Evolutionary conservation across 2,113 vertebrate genomes (phyloP).

Genomic region (Nycticryphes semicollaris): DNA sequence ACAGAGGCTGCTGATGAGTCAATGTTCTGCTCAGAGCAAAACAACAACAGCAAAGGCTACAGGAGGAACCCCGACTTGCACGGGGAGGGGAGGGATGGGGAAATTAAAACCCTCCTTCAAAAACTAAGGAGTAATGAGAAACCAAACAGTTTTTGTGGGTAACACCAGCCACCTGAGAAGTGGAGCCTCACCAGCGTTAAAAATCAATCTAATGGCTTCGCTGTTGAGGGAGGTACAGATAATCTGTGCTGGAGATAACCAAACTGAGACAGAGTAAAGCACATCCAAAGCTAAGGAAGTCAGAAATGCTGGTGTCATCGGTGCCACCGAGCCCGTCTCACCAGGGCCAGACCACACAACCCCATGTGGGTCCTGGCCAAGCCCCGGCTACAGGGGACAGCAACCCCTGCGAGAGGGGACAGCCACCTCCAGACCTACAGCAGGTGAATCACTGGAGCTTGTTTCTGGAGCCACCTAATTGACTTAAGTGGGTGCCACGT

Average conservation of each 20-base stretch:
- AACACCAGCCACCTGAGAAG: background rate
- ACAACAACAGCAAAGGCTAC: constrained; percentile 43
- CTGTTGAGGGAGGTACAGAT: background rate
- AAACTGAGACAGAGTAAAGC: background rate
- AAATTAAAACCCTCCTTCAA: background rate
- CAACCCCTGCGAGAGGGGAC: background rate
- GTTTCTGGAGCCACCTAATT: background rate
- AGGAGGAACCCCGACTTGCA: background rate
- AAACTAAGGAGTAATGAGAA: background rate
- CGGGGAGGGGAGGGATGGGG: background rate
- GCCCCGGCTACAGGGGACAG: accelerated
- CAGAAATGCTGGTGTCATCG: background rate
- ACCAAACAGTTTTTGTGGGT: background rate
- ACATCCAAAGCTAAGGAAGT: background rate
- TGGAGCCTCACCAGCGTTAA: accelerated
- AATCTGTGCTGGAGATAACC: background rate
- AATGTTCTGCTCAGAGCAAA: constrained; percentile 10
- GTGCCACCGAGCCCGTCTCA: background rate
- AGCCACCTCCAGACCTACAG: background rate
- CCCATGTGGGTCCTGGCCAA: accelerated
- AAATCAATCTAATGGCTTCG: background rate
- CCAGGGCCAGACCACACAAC: accelerated
- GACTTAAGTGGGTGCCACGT: background rate
- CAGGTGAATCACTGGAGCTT: background rate
- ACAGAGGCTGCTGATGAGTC: constrained; percentile 42